A percentile compares a stretch with the other conserved stretches of the same genome.
phyloP scores from a whole-genome alignment of 2,797 vertebrate genomes.

The Myotis planiceps region DNA sequence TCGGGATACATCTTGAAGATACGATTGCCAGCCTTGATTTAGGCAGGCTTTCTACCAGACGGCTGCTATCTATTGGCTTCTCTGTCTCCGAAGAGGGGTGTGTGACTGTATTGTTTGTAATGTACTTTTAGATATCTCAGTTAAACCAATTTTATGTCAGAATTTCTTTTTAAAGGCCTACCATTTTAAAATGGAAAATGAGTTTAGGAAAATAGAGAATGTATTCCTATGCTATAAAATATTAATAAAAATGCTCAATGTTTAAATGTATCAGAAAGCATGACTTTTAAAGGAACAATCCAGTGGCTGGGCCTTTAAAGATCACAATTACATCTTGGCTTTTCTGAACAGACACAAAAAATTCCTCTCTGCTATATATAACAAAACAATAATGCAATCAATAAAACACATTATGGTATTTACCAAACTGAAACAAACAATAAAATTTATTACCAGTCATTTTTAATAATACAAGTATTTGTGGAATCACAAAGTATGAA shows the following conservation, averaged over 20 bases:
- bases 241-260: conserved; percentile 20
- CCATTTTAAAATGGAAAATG: conserved; percentile 23
- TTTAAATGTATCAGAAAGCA: conserved; percentile 69
- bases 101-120: neutral
- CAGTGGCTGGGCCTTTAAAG: conserved; percentile 73
- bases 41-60: neutral
- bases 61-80: neutral
- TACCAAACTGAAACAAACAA: conserved; percentile 72
- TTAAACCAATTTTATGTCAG: neutral
- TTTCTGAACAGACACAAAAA: conserved; percentile 43
- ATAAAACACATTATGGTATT: conserved; percentile 59
- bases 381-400: conserved; percentile 62
- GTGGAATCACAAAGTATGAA: neutral
- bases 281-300: conserved; percentile 78
- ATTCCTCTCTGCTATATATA: neutral
- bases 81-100: neutral
- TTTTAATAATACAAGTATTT: conserved; percentile 38
- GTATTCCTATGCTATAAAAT: conserved; percentile 47
- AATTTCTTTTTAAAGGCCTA: neutral
- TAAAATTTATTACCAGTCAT: conserved; percentile 47
- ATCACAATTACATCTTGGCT: conserved; percentile 62
- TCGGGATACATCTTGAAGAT: neutral
- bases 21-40: neutral
- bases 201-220: neutral
- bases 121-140: neutral